Base-by-base conservation (phyloP, 1,140 invertebrate genomes). In the Probaryconus sp. region DNA sequence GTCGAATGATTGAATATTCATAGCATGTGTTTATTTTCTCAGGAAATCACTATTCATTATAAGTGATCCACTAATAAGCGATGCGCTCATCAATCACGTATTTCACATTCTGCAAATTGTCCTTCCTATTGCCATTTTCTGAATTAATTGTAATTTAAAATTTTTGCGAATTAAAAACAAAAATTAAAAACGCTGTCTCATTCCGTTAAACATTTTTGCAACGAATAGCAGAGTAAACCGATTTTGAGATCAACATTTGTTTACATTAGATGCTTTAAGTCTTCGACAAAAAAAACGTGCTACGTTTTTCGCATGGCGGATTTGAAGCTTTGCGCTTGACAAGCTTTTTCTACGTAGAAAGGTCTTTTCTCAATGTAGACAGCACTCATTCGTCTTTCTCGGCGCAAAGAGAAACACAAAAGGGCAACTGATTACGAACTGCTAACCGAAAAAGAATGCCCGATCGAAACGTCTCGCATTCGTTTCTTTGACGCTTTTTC, bases 21-120 rank as follows among this genome's bases (percentile, higher is more conserved):
- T 38, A 38, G 38, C 56, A 61, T 10, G 43, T 61, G 56, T 45
- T 20, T 61, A 47, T 61, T 61, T 61, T 61, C 56, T 38, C 56
- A 61, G 33, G 43, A 47, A 61, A 48, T 45, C 30, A 61, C 28
- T 47, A 28, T 37, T 45, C 30, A 61, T 38, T 47, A 28, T 37
- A 37, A 35, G 33, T 5, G 43, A 61, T 61, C 50, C 14, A 61
- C 21, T 38, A 31, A 35, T 38, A 37, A 61, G 38, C 13, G 33
- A 61, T 38, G 30, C 6, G 26, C 17, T n/a, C 50, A 42, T 61
- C 56, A 45, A 61, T 61, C 56, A 61, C 48, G 18, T n/a, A n/a
- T n/a, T n/a, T 38, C 37, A 48, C 16, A 20, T 28, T 2, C 21
- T 48, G n/a, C n/a, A n/a, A n/a, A n/a, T n/a, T n/a, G n/a, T n/a